These are phyloP conservation scores for Nephila pilipes DNA, from an alignment of 1,140 invertebrate genomes.

Conservation along the genomic window DNA sequence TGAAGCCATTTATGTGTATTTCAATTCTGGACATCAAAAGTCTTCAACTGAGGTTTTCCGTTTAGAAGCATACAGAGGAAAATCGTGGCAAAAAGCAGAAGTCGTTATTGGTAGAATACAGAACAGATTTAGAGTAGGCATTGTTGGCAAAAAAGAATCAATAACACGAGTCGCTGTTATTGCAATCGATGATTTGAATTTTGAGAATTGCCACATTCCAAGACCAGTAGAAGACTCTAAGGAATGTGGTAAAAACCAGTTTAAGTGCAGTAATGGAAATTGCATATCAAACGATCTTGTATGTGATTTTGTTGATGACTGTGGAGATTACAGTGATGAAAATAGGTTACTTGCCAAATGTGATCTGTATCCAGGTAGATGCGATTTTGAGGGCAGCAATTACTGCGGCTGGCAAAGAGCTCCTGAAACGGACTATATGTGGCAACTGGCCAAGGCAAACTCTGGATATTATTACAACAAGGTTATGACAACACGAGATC, in stretches of 20 bases:
- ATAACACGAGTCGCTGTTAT: not conserved
- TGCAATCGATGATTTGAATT: conserved; percentile 73
- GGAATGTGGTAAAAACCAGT: conserved; percentile 65
- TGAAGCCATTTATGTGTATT: conserved; percentile 44
- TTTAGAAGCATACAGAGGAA: conserved; percentile 22
- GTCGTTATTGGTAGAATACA: conserved; percentile 72
- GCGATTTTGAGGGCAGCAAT: conserved; percentile 74
- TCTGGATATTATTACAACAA: conserved; percentile 3
- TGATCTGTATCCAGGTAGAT: conserved; percentile 68
- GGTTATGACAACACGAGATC: conserved; percentile 55
- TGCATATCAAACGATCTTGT: conserved; percentile 69
- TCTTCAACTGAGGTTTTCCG: conserved; percentile 37
- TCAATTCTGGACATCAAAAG: conserved; percentile 15
- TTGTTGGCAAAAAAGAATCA: conserved; percentile 55
- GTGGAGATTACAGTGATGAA: conserved; percentile 78
- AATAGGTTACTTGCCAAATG: conserved; percentile 62
- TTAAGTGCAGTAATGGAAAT: conserved; percentile 63
- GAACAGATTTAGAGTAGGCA: conserved; percentile 56
- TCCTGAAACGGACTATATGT: conserved; percentile 66
- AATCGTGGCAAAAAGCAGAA: conserved; percentile 63
- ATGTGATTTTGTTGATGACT: conserved; percentile 77
- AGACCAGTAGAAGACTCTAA: not conserved
- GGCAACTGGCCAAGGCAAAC: not conserved
- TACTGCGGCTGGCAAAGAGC: conserved; percentile 65
- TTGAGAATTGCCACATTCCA: conserved; percentile 72